A percentile compares a stretch with the other conserved stretches of the same genome.
phyloP scores from a whole-genome alignment of 2,888 invertebrate genomes.

The Agrotis exclamationis region DNA sequence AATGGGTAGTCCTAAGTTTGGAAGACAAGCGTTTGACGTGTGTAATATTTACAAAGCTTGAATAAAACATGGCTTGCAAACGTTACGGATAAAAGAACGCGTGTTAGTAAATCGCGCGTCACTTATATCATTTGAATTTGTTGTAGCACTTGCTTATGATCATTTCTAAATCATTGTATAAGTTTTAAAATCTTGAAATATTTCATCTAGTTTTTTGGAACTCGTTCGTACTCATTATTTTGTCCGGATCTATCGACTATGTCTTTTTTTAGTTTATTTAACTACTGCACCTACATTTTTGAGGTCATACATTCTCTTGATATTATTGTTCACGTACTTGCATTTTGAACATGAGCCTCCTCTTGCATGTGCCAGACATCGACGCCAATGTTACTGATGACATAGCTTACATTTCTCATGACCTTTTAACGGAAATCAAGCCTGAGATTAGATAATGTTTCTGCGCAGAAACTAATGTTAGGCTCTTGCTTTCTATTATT shows the following conservation, averaged over 20 bases:
- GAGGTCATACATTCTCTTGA: neutral
- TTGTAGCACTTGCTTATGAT: slow-evolving; percentile 16
- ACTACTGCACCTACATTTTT: no score
- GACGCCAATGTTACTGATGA: slow-evolving; percentile 14
- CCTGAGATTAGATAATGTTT: slow-evolving; percentile 43
- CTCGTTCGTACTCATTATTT: no score
- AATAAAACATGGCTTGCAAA: slow-evolving; percentile 52
- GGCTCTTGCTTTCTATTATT: slow-evolving; percentile 11
- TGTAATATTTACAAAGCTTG: slow-evolving; percentile 17
- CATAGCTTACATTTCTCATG: slow-evolving; percentile 28
- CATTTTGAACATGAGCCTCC: no score
- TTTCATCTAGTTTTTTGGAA: neutral
- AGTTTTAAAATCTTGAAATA: neutral
- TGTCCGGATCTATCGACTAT: neutral
- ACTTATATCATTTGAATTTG: slow-evolving; percentile 45
- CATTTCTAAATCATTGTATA: neutral
- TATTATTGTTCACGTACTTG: neutral
- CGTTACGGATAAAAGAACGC: slow-evolving; percentile 51
- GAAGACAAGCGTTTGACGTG: slow-evolving; percentile 44
- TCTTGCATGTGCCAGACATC: slow-evolving; percentile 30
- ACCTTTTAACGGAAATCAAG: slow-evolving; percentile 41
- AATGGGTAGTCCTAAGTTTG: slow-evolving; percentile 28
- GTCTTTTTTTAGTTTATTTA: neutral
- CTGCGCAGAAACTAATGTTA: slow-evolving; percentile 24
- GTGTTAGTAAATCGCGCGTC: slow-evolving; percentile 47